These are phyloP conservation scores for Polia nebulosa DNA, from an alignment of 2,888 invertebrate genomes.

Conservation along the genomic window DNA sequence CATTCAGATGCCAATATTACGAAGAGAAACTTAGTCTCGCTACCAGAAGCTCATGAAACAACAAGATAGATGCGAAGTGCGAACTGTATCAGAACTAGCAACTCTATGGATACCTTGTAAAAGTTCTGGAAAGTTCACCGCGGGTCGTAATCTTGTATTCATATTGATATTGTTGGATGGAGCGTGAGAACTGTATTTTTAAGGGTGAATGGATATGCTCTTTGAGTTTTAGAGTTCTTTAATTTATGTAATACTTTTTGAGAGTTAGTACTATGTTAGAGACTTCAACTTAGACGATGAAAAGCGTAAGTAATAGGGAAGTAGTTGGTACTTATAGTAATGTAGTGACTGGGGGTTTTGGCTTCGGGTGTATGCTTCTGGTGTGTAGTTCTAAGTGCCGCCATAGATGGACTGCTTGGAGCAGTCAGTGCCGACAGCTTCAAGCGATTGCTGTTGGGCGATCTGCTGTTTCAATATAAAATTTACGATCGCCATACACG, in stretches of 20 bases:
- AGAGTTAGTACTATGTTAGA: background rate
- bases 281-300: background rate
- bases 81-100: slow-evolving; percentile 39
- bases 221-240: slow-evolving; percentile 1
- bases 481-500: no score
- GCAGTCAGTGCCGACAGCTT: no score
- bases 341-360: no score
- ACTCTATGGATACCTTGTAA: slow-evolving; percentile 36
- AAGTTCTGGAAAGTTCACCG: slow-evolving; percentile 37
- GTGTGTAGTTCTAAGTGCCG: no score
- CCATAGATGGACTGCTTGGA: no score
- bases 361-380: no score
- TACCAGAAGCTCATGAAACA: slow-evolving; percentile 48
- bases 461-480: no score
- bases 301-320: no score
- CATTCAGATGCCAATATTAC: slow-evolving; percentile 36
- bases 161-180: slow-evolving; percentile 35
- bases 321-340: no score
- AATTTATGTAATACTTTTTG: background rate
- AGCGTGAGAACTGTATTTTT: slow-evolving; percentile 10
- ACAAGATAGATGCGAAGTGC: slow-evolving; percentile 33
- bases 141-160: slow-evolving; percentile 29
- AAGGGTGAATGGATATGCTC: background rate
- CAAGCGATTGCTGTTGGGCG: no score
- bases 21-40: slow-evolving; percentile 39